phyloP scores from a whole-genome alignment of 2,888 invertebrate genomes.

The Caenorhabditis uteleia region DNA sequence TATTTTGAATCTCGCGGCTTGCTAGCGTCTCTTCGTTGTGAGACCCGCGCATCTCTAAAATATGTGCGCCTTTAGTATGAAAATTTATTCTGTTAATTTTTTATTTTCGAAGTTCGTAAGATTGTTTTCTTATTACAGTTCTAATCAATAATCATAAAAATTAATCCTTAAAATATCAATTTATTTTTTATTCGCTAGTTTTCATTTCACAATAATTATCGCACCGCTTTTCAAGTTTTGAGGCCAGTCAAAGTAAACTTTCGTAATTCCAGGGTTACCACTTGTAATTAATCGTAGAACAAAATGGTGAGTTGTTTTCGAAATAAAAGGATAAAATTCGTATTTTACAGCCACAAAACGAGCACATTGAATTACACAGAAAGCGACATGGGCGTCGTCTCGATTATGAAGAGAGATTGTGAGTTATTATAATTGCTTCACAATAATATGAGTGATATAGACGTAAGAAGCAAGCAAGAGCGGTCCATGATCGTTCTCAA shows the following conservation, averaged over 20 bases:
- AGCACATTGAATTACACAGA: constrained; percentile 96
- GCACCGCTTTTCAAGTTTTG: background rate
- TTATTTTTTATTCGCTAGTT: background rate
- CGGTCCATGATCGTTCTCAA: constrained; percentile 87
- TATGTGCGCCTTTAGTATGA: background rate
- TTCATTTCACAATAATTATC: background rate
- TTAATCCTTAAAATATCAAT: background rate
- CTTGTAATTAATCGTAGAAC: constrained; percentile 25
- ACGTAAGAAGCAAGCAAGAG: constrained; percentile 90
- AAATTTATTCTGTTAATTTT: background rate
- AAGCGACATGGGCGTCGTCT: constrained; percentile 93
- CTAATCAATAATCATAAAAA: background rate
- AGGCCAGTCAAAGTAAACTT: background rate
- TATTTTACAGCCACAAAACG: constrained; percentile 86
- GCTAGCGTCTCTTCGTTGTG: background rate
- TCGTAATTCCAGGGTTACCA: background rate
- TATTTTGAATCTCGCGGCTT: constrained; percentile 2
- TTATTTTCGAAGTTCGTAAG: background rate
- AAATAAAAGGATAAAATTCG: background rate
- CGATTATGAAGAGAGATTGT: constrained; percentile 94
- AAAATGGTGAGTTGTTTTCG: constrained; percentile 30
- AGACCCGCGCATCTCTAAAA: background rate
- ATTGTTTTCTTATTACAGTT: background rate
- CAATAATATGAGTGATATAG: constrained; percentile 55
- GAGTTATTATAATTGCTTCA: constrained; percentile 36